Evolutionary conservation across 2,113 vertebrate genomes (phyloP).

Genomic region (Balaenoptera acutorostrata): DNA sequence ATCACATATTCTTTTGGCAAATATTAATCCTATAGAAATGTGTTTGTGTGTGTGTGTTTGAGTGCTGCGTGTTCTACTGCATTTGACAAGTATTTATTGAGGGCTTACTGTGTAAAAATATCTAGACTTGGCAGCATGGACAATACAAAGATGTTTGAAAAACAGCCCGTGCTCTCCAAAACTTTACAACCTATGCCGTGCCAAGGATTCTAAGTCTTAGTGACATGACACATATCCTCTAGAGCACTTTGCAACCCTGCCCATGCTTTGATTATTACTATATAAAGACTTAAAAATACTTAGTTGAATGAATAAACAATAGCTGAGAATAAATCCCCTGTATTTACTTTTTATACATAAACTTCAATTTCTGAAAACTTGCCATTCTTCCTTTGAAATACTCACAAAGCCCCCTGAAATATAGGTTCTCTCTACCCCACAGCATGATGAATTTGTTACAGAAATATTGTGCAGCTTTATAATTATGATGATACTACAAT

Average conservation of each 20-base stretch:
- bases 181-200: background rate
- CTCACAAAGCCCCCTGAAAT: background rate
- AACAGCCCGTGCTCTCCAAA: background rate
- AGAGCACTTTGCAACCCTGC: background rate
- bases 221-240: background rate
- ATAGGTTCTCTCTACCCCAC: background rate
- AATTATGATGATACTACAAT: background rate
- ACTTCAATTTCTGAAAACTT: background rate
- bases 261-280: background rate
- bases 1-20: background rate
- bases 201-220: background rate
- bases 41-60: background rate
- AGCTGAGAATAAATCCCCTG: background rate
- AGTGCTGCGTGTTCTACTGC: background rate
- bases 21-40: background rate
- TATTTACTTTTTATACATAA: background rate
- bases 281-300: background rate
- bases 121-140: background rate
- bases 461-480: conserved; percentile 13
- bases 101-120: background rate
- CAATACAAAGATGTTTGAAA: background rate
- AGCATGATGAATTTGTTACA: background rate
- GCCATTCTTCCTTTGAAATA: background rate
- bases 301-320: background rate
- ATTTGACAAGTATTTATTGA: background rate